Evolutionary conservation across 1,140 invertebrate genomes (phyloP).

Genomic region (Panagrolaimus sp.): DNA sequence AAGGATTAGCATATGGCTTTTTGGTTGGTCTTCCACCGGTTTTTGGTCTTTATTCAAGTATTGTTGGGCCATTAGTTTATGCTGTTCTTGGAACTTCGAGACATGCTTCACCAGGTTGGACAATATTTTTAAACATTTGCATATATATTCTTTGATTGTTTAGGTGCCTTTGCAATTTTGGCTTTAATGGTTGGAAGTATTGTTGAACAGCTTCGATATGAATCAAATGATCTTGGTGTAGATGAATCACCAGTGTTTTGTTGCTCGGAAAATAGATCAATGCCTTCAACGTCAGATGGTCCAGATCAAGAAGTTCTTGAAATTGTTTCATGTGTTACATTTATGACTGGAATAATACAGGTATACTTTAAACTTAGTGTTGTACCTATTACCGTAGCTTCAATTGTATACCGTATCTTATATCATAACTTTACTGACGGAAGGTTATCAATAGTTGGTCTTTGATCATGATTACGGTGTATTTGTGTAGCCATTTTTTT

Average conservation of each 20-base stretch:
- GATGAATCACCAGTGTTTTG: no score
- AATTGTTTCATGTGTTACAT: conserved; percentile 29
- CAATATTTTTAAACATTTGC: no score
- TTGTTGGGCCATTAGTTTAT: conserved; percentile 62
- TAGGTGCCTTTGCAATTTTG: conserved; percentile 62
- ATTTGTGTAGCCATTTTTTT: no score
- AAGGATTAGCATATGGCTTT: conserved; percentile 62
- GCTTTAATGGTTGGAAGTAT: conserved; percentile 61
- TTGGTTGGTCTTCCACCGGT: conserved; percentile 60
- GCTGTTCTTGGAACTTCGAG: conserved; percentile 62
- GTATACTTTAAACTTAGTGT: conserved; percentile 17
- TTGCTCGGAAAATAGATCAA: no score
- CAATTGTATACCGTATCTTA: no score
- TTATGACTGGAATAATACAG: conserved; percentile 36
- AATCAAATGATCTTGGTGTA: not conserved
- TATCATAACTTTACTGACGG: no score
- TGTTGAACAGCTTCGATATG: conserved; percentile 48
- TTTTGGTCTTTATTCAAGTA: conserved; percentile 62
- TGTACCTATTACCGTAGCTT: no score
- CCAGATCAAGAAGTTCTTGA: conserved; percentile 10
- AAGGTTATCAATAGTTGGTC: no score
- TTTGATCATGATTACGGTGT: no score
- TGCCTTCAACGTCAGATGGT: no score
- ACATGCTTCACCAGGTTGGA: conserved; percentile 49
- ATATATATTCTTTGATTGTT: conserved; percentile 21